A percentile compares a stretch with the other conserved stretches of the same genome.
Evolutionary conservation across 2,113 vertebrate species (phyloP).

Genomic region (Oophaga pumilio): DNA sequence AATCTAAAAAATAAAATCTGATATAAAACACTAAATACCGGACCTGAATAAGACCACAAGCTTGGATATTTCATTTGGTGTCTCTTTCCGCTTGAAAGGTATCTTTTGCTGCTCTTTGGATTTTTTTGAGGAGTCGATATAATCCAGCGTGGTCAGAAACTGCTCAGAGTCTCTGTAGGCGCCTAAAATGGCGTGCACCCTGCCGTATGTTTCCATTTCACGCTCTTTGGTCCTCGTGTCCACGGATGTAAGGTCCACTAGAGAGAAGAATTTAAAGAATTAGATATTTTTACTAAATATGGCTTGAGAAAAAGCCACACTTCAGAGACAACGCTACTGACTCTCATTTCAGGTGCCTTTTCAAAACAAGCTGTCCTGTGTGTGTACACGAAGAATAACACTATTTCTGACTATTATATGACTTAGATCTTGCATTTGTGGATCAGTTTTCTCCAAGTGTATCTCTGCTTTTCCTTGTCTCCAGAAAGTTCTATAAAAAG

Average conservation of each 20-base stretch:
- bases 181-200: conserved; percentile 82
- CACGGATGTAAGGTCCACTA: conserved; percentile 94
- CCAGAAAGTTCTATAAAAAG: too few relatives aligned
- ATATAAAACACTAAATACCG: conserved; percentile 18
- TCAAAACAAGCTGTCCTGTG: too few relatives aligned
- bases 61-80: conserved; percentile 77
- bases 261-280: conserved; percentile 30
- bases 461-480: too few relatives aligned
- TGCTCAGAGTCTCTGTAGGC: conserved; percentile 80
- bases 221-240: conserved; percentile 87
- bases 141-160: conserved; percentile 73
- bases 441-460: too few relatives aligned
- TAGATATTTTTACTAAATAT: not conserved
- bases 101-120: conserved; percentile 72
- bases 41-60: conserved; percentile 86
- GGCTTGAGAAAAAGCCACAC: too few relatives aligned
- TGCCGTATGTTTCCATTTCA: conserved; percentile 84
- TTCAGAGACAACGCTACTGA: too few relatives aligned
- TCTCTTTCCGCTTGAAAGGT: conserved; percentile 91
- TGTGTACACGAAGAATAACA: too few relatives aligned
- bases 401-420: too few relatives aligned
- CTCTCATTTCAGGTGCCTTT: too few relatives aligned
- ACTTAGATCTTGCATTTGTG: too few relatives aligned
- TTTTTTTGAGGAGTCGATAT: conserved; percentile 73
- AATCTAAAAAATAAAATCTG: not conserved